These are phyloP conservation scores for Lycocorax pyrrhopterus DNA, from an alignment of 2,113 vertebrate genomes.

Conservation along the genomic window DNA sequence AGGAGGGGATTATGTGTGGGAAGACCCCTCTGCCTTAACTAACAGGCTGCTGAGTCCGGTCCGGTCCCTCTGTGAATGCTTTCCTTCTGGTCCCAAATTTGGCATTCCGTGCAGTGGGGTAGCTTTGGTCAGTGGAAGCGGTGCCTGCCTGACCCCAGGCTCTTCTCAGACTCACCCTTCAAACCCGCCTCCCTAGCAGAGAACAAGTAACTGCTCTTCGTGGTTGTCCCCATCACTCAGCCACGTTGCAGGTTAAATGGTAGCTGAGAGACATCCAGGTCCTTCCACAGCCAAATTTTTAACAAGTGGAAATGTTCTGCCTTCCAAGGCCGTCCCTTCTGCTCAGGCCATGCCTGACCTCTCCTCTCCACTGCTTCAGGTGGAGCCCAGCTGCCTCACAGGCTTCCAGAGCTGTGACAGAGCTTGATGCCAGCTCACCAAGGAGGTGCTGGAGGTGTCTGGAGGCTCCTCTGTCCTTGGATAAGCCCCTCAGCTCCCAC, in stretches of 20 bases:
- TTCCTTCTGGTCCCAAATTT: not conserved
- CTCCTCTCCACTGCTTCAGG: not conserved
- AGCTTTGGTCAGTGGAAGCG: not conserved
- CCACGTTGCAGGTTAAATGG: fast-evolving
- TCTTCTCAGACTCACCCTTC: fast-evolving
- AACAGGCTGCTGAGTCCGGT: not conserved
- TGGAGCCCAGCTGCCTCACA: not conserved
- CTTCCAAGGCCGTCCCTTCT: not conserved
- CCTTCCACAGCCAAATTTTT: not conserved
- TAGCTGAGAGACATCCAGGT: not conserved
- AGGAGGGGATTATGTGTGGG: not conserved
- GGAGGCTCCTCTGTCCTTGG: not conserved
- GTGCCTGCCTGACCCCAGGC: not conserved
- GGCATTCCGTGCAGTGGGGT: not conserved
- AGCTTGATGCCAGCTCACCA: not conserved
- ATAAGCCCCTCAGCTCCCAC: not conserved
- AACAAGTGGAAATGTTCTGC: not conserved
- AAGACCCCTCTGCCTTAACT: not conserved
- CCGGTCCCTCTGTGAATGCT: not conserved
- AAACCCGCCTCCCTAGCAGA: not conserved
- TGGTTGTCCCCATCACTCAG: not conserved
- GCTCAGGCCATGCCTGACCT: not conserved
- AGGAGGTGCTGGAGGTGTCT: not conserved
- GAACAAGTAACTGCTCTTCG: not conserved
- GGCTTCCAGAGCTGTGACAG: not conserved